phyloP scores from a whole-genome alignment of 2,888 invertebrate species.

The Parapristionchus giblindavisi region DNA sequence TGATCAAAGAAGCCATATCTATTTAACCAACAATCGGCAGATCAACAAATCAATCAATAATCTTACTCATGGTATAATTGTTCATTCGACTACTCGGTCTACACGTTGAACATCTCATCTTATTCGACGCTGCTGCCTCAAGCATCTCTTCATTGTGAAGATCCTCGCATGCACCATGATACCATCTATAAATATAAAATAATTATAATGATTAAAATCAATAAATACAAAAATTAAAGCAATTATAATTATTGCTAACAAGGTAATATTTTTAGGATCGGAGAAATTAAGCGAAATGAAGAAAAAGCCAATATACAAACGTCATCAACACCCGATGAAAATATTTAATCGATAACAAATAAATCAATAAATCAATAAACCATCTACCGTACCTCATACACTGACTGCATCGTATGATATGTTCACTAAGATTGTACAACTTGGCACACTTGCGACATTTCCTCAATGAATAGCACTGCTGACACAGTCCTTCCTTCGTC shows the following conservation, averaged over 20 bases:
- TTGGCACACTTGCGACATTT: constrained; percentile 87
- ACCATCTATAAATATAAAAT: constrained; percentile 77
- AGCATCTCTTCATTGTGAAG: constrained; percentile 88
- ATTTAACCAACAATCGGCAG: too few relatives aligned
- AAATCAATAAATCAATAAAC: too few relatives aligned
- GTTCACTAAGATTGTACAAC: constrained; percentile 87
- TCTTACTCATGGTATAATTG: too few relatives aligned
- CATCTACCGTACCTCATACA: constrained; percentile 84
- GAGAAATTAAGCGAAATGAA: too few relatives aligned
- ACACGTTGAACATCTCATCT: constrained; percentile 90
- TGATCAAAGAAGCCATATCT: too few relatives aligned
- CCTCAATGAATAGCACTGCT: constrained; percentile 88
- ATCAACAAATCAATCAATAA: too few relatives aligned
- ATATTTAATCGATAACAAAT: not conserved
- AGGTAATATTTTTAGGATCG: too few relatives aligned
- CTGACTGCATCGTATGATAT: constrained; percentile 91
- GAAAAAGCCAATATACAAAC: not conserved
- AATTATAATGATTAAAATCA: too few relatives aligned
- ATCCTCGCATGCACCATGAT: constrained; percentile 90
- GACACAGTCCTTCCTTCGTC: constrained; percentile 79
- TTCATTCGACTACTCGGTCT: constrained; percentile 76
- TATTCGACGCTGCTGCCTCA: constrained; percentile 88
- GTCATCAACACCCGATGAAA: not conserved
- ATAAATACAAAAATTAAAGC: too few relatives aligned
- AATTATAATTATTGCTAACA: too few relatives aligned